Conservation (phyloP, 2,888 invertebrate species). For the Coleophora flavipennella region DNA sequence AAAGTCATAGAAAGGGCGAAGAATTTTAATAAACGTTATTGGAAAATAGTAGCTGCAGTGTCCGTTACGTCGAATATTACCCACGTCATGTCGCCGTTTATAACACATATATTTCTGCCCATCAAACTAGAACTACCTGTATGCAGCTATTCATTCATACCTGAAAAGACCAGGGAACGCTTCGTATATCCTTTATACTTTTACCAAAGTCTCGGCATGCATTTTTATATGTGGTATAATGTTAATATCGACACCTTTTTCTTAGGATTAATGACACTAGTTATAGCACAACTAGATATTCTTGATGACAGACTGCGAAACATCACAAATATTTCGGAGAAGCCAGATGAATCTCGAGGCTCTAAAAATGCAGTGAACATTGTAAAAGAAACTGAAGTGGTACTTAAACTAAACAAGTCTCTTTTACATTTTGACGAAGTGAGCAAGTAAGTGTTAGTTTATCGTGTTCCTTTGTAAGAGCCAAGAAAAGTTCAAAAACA, state of each 20-base stretch:
- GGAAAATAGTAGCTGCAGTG: conserved; percentile 27
- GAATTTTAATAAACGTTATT: conserved; percentile 28
- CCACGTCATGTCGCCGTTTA: conserved; percentile 25
- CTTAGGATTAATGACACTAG: conserved; percentile 36
- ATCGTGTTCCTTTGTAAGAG: too few relatives aligned
- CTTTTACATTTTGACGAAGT: conserved; percentile 35
- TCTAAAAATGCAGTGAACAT: not conserved
- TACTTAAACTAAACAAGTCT: conserved; percentile 28
- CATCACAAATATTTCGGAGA: conserved; percentile 17
- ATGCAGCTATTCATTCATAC: conserved; percentile 36
- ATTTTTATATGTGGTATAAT: conserved; percentile 34
- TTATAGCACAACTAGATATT: conserved; percentile 42
- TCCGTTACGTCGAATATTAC: conserved; percentile 25
- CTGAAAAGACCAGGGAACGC: conserved; percentile 22
- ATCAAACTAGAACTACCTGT: conserved; percentile 27
- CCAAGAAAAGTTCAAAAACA: too few relatives aligned
- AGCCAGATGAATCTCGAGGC: not conserved
- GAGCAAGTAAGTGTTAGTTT: conserved; percentile 27
- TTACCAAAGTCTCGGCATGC: conserved; percentile 38
- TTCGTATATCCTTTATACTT: conserved; percentile 36
- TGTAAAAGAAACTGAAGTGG: conserved; percentile 12
- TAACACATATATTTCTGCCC: conserved; percentile 26
- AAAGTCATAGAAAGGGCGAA: conserved; percentile 31
- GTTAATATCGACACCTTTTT: conserved; percentile 41
- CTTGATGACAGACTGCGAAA: conserved; percentile 32